phyloP scores from a whole-genome alignment of 2,888 invertebrate species.

The Halictus ligatus region DNA sequence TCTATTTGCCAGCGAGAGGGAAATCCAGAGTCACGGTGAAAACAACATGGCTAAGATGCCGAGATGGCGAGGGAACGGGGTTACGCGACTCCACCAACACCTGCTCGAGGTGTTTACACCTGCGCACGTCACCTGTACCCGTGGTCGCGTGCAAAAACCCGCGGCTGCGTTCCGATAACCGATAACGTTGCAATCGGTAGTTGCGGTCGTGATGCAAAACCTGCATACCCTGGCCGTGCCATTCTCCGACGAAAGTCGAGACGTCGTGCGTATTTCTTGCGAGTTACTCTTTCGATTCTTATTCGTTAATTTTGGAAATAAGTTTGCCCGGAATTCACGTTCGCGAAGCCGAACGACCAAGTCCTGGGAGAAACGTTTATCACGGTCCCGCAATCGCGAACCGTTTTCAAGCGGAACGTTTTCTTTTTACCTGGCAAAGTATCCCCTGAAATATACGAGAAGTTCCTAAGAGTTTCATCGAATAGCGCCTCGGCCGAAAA shows the following conservation, averaged over 20 bases:
- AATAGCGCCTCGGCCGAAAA: not conserved
- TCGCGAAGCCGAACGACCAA: not conserved
- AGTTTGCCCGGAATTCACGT: not conserved
- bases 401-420: not conserved
- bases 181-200: constrained; percentile 9
- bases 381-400: not conserved
- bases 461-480: not conserved
- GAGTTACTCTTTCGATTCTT: too few relatives aligned
- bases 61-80: constrained; percentile 36
- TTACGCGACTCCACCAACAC: constrained; percentile 49
- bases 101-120: constrained; percentile 52
- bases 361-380: not conserved
- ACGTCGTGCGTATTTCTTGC: too few relatives aligned
- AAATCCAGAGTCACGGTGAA: constrained; percentile 73
- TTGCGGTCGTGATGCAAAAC: not conserved
- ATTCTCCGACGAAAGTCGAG: not conserved
- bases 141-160: constrained; percentile 5
- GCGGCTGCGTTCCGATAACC: constrained; percentile 12
- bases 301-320: too few relatives aligned
- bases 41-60: constrained; percentile 41
- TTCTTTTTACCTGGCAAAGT: not conserved
- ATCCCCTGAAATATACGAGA: not conserved
- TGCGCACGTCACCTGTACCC: constrained; percentile 43
- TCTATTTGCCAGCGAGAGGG: constrained; percentile 73
- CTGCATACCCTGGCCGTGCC: not conserved